Evolutionary conservation across 2,888 invertebrate genomes (phyloP).

Genomic region (Melinaea marsaeus): DNA sequence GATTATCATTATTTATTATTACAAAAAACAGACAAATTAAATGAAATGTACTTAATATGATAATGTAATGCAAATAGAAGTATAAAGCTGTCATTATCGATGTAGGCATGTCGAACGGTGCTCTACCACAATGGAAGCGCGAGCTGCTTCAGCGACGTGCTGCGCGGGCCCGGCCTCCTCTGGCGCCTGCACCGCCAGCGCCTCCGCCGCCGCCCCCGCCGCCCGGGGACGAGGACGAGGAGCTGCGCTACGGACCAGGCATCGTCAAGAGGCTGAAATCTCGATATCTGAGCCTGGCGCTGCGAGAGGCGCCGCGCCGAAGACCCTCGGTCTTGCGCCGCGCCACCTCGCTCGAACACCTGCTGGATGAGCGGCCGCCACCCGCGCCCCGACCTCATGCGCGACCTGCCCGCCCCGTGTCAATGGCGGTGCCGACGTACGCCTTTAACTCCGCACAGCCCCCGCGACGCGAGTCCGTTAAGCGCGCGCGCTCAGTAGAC

Average conservation of each 20-base stretch:
- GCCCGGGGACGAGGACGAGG: slow-evolving; percentile 77
- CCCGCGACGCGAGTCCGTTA: slow-evolving; percentile 81
- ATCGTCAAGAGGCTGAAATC: slow-evolving; percentile 92
- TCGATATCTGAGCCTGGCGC: slow-evolving; percentile 90
- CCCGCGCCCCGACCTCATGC: slow-evolving; percentile 47
- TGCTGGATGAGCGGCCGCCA: slow-evolving; percentile 82
- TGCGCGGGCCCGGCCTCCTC: slow-evolving; percentile 54
- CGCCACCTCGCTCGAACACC: slow-evolving; percentile 90
- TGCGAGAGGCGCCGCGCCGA: slow-evolving; percentile 84
- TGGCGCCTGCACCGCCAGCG: slow-evolving; percentile 42
- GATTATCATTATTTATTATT: too few relatives aligned
- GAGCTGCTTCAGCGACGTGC: slow-evolving; percentile 87
- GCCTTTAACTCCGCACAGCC: slow-evolving; percentile 39
- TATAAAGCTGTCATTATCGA: slow-evolving; percentile 5
- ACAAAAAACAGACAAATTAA: too few relatives aligned
- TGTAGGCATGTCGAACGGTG: slow-evolving; percentile 66
- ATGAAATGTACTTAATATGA: neutral
- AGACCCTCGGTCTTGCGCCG: slow-evolving; percentile 86
- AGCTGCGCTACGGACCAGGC: slow-evolving; percentile 93
- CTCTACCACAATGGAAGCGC: slow-evolving; percentile 89
- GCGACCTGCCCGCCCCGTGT: slow-evolving; percentile 51
- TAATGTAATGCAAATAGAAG: neutral
- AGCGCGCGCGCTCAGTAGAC: slow-evolving; percentile 92
- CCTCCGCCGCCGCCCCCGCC: slow-evolving; percentile 52
- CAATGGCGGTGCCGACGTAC: slow-evolving; percentile 48